Base-by-base conservation (phyloP, 2,797 vertebrate species). In the Eupleurogrammus muticus region DNA sequence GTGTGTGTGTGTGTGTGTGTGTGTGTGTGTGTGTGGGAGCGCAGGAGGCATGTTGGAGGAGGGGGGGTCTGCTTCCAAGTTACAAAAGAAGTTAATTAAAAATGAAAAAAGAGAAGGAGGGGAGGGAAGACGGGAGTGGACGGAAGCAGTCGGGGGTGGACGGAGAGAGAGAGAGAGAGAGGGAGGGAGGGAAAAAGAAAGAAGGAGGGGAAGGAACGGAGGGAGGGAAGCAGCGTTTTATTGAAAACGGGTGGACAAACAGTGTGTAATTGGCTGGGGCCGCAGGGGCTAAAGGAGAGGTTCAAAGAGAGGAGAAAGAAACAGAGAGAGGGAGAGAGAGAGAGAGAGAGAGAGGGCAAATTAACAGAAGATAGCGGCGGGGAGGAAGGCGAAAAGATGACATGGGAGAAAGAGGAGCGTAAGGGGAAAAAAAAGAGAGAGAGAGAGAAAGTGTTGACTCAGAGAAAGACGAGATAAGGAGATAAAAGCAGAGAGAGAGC, bases 1-100 rank as follows among this genome's bases (percentile, higher is more conserved):
- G 36, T 36, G 52, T 38, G 14, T 19, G 35, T 60, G 40, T 53
- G 40, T 49, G 35, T 58, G 19, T 35, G 38, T 16, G 66, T 51
- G 51, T 47, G 77, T 63, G 65, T 69, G 80, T 0, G 48, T 77
- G 82, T 85, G 89, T 81, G 83, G 76, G 89, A 80, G 86, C 69
- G 82, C 72, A 81, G 65, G 88, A 90, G 84, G 85, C 81, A 81
- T 80, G 82, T 81, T 76, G 86, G 40, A 71, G 81, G 65, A 50
- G 76, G 21, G 78, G 73, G 75, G 77, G n/a, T n/a, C 77, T 6
- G 81, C 78, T 64, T 81, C 77, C 82, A 87, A 90, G 84, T 91
- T 91, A 92, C 89, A 92, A 92, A 92, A 92, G 89, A 92, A 92
- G 90, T 92, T 91, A 92, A 92, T 92, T 92, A 92, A 91, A 91